Base-by-base conservation (phyloP, 1,140 invertebrate genomes). In the Macrobrachium nipponense region DNA sequence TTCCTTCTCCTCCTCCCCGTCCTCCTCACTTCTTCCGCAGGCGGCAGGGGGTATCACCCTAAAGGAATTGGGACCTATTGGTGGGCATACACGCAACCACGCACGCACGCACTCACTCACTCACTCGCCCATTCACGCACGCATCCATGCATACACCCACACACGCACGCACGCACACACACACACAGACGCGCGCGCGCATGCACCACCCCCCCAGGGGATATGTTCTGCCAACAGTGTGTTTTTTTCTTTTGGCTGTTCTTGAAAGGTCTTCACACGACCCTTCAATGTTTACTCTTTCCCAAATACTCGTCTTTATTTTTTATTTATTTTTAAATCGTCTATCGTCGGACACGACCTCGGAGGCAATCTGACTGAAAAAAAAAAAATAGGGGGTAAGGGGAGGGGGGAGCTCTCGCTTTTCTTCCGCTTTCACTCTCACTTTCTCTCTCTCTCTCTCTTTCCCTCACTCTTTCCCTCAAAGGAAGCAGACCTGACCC, bases 391-490 rank as follows among this genome's bases (percentile, higher is more conserved):
- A 12, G 51, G 51, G 5, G 0, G 51, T 36, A 36, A 7, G 51
- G 51, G 12, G 51, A 51, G 12, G 51, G 51, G 51, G 51, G 51
- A 0, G 27, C 2, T 64, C n/a, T 68, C 1, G 43, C 14, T 87
- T 43, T 36, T 2, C 61, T 43, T 85, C 43, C 27, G 18, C 44
- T 76, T n/a, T 36, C n/a, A 43, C 73, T 51, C 43, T 15, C 27
- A 15, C 66, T 85, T 23, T 88, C 87, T 82, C 72, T 60, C 44
- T 23, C 51, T 18, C 18, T 43, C 20, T 58, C 60, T 12, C 58
- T 78, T 2, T 60, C 51, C 7, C 5, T 23, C 18, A 0, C 51
- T 60, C 59, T 20, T 5, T 64, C 27, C 8, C 27, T 36, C 61
- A 17, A 14, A 51, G 51, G 51, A 51, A 51, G 51, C 51, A 51